Evolutionary conservation across 2,888 invertebrate species (phyloP), one percentile per base, ranked within the genome.

Genomic region (Agriopis leucophaearia): DNA sequence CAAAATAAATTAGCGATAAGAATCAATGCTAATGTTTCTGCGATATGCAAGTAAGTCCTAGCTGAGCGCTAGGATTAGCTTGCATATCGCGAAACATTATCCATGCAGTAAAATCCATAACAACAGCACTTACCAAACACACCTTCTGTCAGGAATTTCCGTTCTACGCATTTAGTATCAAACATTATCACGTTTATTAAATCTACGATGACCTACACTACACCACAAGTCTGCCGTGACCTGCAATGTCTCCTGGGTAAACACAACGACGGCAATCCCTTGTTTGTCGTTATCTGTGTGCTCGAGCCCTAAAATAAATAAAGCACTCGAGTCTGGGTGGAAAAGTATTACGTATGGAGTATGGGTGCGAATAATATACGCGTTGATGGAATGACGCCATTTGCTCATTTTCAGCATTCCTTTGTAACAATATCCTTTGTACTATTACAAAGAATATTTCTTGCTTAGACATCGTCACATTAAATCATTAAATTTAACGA

Each of bases 181-280:
- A 87, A 84, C 80, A 83, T 73, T 78, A 81, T 81, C 76, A 42
- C n/a, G 78, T 10, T 82, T 82, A 84, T 86, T 83, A 76, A 74
- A 82, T 83, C 85, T 82, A 80, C 81, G 83, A 83, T 89, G 88
- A 90, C 89, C 88, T 84, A 84, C 78, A 83, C 83, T 78, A 89
- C 91, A 91, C 92, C 92, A 86, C 92, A 91, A 69, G 89, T 86
- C 88, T 84, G 86, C 92, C 91, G 79, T 91, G 92, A 92, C 91
- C 90, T 88, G 76, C 81, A 82, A 36, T 57, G 80, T 91, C 91
- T 92, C 91, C 90, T 88, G 82, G 83, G 76, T 81, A 82, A 85
- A 85, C 79, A 89, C 83, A 83, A 81, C 82, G 84, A 86, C 78
- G 83, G 81, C 79, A 45, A 83, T 74, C 78, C 82, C 82, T 78